Evolutionary conservation across 2,888 invertebrate species (phyloP), one percentile per base, ranked within the genome.

Genomic region (Gasteruption jaculator): DNA sequence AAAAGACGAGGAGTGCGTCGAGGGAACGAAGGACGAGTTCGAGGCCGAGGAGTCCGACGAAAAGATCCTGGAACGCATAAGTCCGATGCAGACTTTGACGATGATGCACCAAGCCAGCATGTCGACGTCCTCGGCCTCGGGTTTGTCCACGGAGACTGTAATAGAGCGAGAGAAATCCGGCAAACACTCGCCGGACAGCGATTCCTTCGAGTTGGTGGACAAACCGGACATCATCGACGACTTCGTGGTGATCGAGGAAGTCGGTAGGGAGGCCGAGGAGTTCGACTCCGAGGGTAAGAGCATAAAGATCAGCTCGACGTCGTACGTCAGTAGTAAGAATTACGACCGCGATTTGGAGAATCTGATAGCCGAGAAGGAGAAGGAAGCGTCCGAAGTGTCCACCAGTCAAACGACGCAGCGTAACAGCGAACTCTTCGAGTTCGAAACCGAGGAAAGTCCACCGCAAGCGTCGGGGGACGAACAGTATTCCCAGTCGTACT

Each of bases 201-300:
- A 90, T 65, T 90, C 90, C 16, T 91, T 91, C 67, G 91, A 91
- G 76, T 79, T 91, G 76, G 75, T 91, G 1, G 90, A 91, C 56
- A 89, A 88, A 61, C 89, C 90, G 1, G 87, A 87, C 60, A 81
- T 90, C 53, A 85, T 87, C 52, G 91, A 91, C 60, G 90, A 91
- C 56, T 90, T 90, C 61, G 87, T 91, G 1, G 87, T 90, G 0
- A 85, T 90, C 48, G 90, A 90, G 72, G 91, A 91, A 69, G 89
- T 91, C 2, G 90, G 86, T 1, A 86, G 83, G 63, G 90, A 91
- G 73, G 90, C 90, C 1, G 81, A 83, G 55, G 91, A 91, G 71
- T 81, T 80, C 42, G 90, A 90, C 58, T 75, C 82, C 3, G 90
- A 90, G 71, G 90, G 90, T 0, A 86, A 88, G 73, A 86, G 88